Evolutionary conservation across 2,888 invertebrate genomes (phyloP).

Genomic region (Belgica antarctica): DNA sequence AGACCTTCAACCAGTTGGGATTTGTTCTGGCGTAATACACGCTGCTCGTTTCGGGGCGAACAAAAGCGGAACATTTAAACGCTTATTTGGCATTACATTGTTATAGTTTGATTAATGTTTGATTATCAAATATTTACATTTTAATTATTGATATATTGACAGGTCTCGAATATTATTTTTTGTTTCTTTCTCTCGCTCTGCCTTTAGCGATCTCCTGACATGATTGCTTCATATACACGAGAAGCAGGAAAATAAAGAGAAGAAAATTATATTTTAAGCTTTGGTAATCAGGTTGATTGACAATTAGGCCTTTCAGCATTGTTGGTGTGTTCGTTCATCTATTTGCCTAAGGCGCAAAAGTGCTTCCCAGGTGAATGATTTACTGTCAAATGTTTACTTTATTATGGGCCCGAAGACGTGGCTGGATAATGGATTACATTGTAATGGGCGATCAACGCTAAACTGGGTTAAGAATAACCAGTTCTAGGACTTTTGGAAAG

Average conservation of each 20-base stretch:
- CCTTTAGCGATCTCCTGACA: background rate
- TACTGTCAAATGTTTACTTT: constrained; percentile 2
- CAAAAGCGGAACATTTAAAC: constrained; percentile 25
- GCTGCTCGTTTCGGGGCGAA: constrained; percentile 7
- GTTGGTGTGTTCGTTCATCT: background rate
- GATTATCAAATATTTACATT: constrained; percentile 36
- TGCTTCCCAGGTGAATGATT: constrained; percentile 3
- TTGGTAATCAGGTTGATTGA: constrained; percentile 10
- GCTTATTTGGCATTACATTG: constrained; percentile 24
- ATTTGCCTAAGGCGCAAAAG: background rate
- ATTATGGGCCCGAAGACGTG: background rate
- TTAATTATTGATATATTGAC: constrained; percentile 41
- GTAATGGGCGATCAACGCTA: background rate
- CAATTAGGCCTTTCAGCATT: constrained; percentile 1
- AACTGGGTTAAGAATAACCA: background rate
- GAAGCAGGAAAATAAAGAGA: background rate
- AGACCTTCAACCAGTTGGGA: constrained; percentile 10
- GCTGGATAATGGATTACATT: background rate
- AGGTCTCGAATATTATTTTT: constrained; percentile 11
- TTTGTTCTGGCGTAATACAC: background rate
- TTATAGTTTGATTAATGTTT: constrained; percentile 25
- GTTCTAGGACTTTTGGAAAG: background rate
- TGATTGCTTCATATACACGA: background rate
- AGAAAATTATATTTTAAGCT: background rate
- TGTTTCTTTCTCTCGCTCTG: background rate